These are phyloP conservation scores for Bombyx huttoni DNA, from an alignment of 2,888 invertebrate genomes.

Conservation along the genomic window DNA sequence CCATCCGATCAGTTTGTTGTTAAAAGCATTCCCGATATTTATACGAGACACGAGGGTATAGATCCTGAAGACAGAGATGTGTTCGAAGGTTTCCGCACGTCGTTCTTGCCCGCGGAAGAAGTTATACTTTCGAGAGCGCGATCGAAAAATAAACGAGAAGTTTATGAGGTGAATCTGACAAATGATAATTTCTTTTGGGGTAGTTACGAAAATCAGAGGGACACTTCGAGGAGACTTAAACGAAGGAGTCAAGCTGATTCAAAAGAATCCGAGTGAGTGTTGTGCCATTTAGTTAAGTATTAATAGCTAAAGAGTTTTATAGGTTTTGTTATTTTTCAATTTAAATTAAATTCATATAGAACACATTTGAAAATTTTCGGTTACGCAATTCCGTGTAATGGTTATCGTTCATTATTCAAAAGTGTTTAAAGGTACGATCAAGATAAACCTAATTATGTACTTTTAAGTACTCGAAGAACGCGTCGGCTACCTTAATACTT, in stretches of 20 bases:
- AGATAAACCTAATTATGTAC: no score
- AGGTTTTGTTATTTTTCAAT: neutral
- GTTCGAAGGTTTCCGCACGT: conserved; percentile 75
- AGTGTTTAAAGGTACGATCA: no score
- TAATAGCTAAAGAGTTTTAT: neutral
- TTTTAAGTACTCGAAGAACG: no score
- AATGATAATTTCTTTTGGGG: conserved; percentile 45
- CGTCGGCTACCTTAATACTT: no score
- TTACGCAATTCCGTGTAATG: no score
- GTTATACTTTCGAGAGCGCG: conserved; percentile 45
- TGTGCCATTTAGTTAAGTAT: neutral
- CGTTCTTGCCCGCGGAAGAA: conserved; percentile 72
- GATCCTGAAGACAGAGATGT: conserved; percentile 73
- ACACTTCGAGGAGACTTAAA: conserved; percentile 36
- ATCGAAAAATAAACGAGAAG: conserved; percentile 18
- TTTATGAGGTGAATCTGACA: conserved; percentile 32
- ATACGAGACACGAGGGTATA: conserved; percentile 42
- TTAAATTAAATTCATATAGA: no score
- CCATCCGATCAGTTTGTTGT: conserved; percentile 45
- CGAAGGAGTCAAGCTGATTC: conserved; percentile 40
- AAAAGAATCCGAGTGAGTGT: conserved; percentile 43
- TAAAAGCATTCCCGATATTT: conserved; percentile 45
- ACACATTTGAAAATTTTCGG: no score
- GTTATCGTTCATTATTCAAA: no score
- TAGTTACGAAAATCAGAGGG: conserved; percentile 16